These are phyloP conservation scores for Lethenteron reissneri DNA, from an alignment of 2,113 vertebrate species.

Conservation along the genomic window DNA sequence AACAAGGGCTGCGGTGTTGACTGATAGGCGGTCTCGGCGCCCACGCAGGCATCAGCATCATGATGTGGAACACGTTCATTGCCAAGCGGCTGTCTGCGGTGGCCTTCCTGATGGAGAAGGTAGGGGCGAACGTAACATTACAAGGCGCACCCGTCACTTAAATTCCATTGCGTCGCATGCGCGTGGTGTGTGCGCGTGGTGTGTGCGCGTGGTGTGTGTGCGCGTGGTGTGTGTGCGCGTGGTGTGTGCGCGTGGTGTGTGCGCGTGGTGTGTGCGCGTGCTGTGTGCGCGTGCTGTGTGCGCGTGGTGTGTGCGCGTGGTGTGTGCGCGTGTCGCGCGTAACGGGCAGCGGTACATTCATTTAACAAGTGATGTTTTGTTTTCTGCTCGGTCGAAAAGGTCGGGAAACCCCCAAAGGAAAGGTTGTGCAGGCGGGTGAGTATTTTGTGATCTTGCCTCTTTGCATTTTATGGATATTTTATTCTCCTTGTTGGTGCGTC, in stretches of 20 bases:
- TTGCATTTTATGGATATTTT: neutral
- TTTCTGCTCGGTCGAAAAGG: conserved; percentile 23
- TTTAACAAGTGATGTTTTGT: conserved; percentile 7
- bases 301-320: neutral
- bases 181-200: neutral
- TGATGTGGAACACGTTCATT: conserved; percentile 97
- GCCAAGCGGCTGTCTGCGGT: conserved; percentile 77
- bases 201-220: neutral
- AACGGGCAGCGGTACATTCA: neutral
- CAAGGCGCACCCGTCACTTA: neutral
- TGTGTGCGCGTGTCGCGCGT: conserved; percentile 5
- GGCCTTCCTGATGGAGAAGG: conserved; percentile 78
- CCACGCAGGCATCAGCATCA: conserved; percentile 44
- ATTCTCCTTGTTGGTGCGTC: too few species aligned
- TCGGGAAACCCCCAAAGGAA: conserved; percentile 89
- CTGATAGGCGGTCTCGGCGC: too few species aligned
- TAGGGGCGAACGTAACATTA: conserved; percentile 14
- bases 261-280: neutral
- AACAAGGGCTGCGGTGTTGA: too few species aligned
- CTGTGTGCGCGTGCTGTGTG: neutral
- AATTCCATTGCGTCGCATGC: neutral
- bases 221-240: neutral
- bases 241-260: neutral
- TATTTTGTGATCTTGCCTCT: conserved; percentile 8
- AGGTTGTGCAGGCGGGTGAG: conserved; percentile 69